Conservation (phyloP, 2,113 vertebrate genomes). For the Trinectes maculatus region DNA sequence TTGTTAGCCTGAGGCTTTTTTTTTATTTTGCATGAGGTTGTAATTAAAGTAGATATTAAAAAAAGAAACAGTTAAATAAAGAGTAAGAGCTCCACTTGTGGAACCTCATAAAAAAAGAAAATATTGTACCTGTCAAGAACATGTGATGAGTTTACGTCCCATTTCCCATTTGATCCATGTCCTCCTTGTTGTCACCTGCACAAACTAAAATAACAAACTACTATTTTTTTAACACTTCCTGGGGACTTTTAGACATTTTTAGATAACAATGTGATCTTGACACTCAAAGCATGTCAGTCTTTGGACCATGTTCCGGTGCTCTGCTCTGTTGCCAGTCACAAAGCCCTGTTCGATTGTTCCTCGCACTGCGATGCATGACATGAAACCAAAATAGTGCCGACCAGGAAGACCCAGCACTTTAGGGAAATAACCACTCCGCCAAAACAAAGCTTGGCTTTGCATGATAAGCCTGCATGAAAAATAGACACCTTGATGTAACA, state of each 20-base stretch:
- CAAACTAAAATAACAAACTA: not conserved
- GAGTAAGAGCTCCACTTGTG: too few species aligned
- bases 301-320: not conserved
- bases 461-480: not conserved
- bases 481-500: not conserved
- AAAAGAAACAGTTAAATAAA: too few species aligned
- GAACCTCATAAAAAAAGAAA: not conserved
- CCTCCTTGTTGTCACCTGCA: too few species aligned
- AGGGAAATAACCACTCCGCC: not conserved
- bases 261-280: too few species aligned
- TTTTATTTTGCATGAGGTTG: too few species aligned
- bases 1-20: too few species aligned
- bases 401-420: not conserved
- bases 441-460: not conserved
- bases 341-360: slow-evolving; percentile 2
- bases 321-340: not conserved
- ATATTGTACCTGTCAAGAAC: not conserved
- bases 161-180: too few species aligned
- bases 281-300: not conserved
- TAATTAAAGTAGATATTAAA: too few species aligned
- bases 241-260: too few species aligned
- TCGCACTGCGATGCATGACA: not conserved
- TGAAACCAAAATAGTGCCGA: not conserved
- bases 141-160: not conserved
- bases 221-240: too few species aligned